phyloP scores from a whole-genome alignment of 1,140 invertebrate species.

The Drosophila melanica region DNA sequence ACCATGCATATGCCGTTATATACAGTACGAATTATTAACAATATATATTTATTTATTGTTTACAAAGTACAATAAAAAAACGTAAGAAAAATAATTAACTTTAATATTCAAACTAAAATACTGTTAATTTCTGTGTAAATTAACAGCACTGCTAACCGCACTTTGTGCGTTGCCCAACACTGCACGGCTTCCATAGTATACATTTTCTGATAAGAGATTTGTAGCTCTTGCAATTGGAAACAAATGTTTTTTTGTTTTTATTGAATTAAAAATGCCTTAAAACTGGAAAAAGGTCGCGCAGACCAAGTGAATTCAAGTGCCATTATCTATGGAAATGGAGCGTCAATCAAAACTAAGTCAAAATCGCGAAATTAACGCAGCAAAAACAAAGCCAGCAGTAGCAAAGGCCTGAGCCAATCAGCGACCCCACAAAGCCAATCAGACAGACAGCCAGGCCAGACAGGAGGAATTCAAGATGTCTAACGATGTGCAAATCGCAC shows the following conservation, averaged over 20 bases:
- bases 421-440: background rate
- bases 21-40: slow-evolving; percentile 23
- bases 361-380: slow-evolving; percentile 17
- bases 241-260: slow-evolving; percentile 12
- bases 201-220: slow-evolving; percentile 73
- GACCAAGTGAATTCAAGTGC: slow-evolving; percentile 38
- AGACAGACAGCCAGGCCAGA: background rate
- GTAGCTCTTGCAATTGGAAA: slow-evolving; percentile 38
- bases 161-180: slow-evolving; percentile 27
- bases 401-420: slow-evolving; percentile 21
- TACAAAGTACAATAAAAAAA: slow-evolving; percentile 31
- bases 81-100: background rate
- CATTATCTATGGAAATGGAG: slow-evolving; percentile 49
- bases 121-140: background rate
- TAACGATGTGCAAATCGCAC: slow-evolving; percentile 81
- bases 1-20: slow-evolving; percentile 27
- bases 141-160: slow-evolving; percentile 1
- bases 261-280: slow-evolving; percentile 75
- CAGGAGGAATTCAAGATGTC: slow-evolving; percentile 50
- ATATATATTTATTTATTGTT: slow-evolving; percentile 30
- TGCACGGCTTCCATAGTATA: slow-evolving; percentile 50
- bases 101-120: background rate
- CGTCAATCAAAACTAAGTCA: slow-evolving; percentile 57
- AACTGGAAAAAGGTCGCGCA: slow-evolving; percentile 24
- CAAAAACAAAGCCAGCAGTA: slow-evolving; percentile 14